Conservation (phyloP, 1,140 invertebrate genomes). For the Aphaenogaster floridana region DNA sequence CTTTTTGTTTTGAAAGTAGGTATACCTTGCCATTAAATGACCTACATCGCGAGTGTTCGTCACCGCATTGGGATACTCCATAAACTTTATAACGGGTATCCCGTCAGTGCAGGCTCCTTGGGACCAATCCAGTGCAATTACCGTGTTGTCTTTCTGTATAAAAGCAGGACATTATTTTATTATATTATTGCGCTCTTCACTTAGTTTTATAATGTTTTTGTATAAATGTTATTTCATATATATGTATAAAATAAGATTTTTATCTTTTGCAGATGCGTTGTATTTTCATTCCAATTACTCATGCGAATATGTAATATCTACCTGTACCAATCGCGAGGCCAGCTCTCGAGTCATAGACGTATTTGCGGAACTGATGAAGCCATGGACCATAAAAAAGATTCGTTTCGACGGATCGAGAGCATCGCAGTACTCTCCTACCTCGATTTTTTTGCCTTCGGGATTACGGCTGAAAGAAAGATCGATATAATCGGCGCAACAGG, state of each 20-base stretch:
- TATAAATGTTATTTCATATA: background rate
- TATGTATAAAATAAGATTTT: background rate
- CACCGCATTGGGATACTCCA: conserved; percentile 22
- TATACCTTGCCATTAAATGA: conserved; percentile 44
- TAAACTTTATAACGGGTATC: rapidly evolving
- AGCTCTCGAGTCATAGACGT: background rate
- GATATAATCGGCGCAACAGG: background rate
- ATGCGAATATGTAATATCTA: conserved; percentile 5
- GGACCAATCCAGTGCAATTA: conserved; percentile 51
- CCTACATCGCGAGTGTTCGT: conserved; percentile 32
- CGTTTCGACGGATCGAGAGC: background rate
- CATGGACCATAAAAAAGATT: conserved; percentile 30
- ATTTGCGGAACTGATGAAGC: conserved; percentile 46
- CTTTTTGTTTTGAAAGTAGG: background rate
- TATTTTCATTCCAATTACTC: background rate
- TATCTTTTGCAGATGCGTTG: background rate
- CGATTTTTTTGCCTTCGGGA: background rate
- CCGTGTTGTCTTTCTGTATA: conserved; percentile 16
- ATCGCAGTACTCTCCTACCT: background rate
- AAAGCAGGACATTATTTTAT: background rate
- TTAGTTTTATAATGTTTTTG: background rate
- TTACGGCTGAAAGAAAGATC: background rate
- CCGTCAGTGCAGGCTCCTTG: conserved; percentile 33
- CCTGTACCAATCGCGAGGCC: background rate
- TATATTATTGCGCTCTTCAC: background rate